phyloP scores from a whole-genome alignment of 2,888 invertebrate genomes.

The Sphinx pinastri region DNA sequence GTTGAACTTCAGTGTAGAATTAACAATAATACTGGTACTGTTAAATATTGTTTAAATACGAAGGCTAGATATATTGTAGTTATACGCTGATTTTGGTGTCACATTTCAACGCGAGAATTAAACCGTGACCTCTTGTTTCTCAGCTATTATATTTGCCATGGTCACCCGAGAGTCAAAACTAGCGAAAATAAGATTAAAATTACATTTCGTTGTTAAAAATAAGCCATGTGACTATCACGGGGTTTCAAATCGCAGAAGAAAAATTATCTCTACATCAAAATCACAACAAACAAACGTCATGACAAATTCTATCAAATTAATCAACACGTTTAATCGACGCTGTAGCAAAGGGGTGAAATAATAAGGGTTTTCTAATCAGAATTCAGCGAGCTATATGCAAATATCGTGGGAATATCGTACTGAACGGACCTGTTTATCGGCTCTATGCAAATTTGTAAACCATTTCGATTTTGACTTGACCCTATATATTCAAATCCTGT shows the following conservation, averaged over 20 bases:
- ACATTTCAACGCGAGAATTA: too few species aligned
- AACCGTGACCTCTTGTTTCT: too few species aligned
- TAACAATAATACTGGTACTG: background rate
- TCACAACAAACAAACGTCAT: conserved; percentile 15
- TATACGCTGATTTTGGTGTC: too few species aligned
- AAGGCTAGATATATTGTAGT: too few species aligned
- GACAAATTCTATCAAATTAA: conserved; percentile 21
- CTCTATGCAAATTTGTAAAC: conserved; percentile 67
- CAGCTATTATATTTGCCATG: too few species aligned
- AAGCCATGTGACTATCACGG: too few species aligned
- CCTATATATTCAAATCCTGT: conserved; percentile 2
- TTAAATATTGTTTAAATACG: too few species aligned
- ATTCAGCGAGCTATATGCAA: conserved; percentile 29
- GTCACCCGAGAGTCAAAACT: too few species aligned
- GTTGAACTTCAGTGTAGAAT: background rate
- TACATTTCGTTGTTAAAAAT: too few species aligned
- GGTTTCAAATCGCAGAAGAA: background rate
- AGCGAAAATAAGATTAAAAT: too few species aligned
- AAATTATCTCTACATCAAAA: background rate
- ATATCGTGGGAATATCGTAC: conserved; percentile 53
- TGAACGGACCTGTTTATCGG: conserved; percentile 71
- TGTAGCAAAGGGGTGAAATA: conserved; percentile 16
- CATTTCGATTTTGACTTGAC: conserved; percentile 25
- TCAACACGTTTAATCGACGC: conserved; percentile 14
- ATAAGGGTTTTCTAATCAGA: conserved; percentile 24